Percentiles rank a stretch among this genome's conserved stretches.
Conservation (phyloP, 2,888 invertebrate genomes). For the Trichopria drosophilae region DNA sequence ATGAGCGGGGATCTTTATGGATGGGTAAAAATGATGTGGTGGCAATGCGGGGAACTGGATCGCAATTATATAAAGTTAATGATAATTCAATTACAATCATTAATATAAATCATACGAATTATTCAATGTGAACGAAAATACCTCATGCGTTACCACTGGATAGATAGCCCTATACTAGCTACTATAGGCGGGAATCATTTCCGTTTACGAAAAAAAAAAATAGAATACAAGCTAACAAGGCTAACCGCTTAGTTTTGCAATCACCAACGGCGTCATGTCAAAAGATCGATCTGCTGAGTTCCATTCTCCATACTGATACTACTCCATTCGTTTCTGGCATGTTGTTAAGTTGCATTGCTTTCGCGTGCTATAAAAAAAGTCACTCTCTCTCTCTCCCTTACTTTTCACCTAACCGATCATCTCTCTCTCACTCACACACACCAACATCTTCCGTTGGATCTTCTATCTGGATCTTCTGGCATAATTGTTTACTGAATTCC, state of each 20-base stretch:
- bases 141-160: slow-evolving; percentile 57
- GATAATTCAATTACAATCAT: slow-evolving; percentile 52
- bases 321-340: slow-evolving; percentile 3
- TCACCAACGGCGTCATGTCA: no score
- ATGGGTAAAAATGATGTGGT: no score
- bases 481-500: no score
- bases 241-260: slow-evolving; percentile 46
- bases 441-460: not conserved
- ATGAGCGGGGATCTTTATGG: no score
- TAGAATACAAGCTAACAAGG: slow-evolving; percentile 46
- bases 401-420: slow-evolving; percentile 9
- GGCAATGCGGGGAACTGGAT: slow-evolving; percentile 40
- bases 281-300: no score
- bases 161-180: slow-evolving; percentile 57
- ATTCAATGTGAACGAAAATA: slow-evolving; percentile 56
- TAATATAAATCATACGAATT: slow-evolving; percentile 54
- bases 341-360: slow-evolving; percentile 28
- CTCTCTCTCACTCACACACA: not conserved
- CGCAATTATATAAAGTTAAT: slow-evolving; percentile 53
- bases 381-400: slow-evolving; percentile 24
- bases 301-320: no score
- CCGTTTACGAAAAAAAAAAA: slow-evolving; percentile 28
- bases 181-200: slow-evolving; percentile 53
- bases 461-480: no score
- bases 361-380: no score